Base-by-base conservation (phyloP, 2,888 invertebrate genomes). In the Xylota segnis region DNA sequence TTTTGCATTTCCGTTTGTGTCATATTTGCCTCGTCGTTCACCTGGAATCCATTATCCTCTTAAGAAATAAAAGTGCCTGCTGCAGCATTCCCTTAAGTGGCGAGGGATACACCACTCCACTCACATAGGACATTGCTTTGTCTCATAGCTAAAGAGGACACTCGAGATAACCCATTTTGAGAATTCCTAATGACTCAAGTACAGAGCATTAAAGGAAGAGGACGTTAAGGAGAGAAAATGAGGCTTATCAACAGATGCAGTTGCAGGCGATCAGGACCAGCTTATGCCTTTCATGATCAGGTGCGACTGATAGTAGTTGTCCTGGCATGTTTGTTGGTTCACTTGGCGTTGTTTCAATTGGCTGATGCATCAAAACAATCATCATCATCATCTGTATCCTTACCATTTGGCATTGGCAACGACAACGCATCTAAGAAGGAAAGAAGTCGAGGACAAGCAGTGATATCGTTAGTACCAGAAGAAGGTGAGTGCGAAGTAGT, bases 41-140 rank as follows among this genome's bases (percentile, higher is more conserved):
- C 75, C 84, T 84, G 81, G 70, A 81, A 71, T 81, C 84, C 70
- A 76, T 84, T 84, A 81, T 84, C 84, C 68, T 83, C 79, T 84
- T 50, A 29, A 52, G 74, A 16, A 32, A 75, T 52, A 71, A 75
- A 70, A 40, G 50, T 50, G 47, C 65, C 70, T 81, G 75, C 58
- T 50, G 56, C 18, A 34, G 61, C 54, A 59, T 78, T 79, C 43
- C 40, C 32, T 40, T 32, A 56, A 75, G 81, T 75, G 74, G 43
- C 14, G 43, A 4, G 27, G 63, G 32, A 59, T 56, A 72, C 12
- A 59, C 12, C 10, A 4, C n/a, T 29, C 18, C 18, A 59, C 45
- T 0, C 14, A 37, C 14, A 59, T 5, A 37, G 59, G 16, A 52
- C 68, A 14, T 29, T 32, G 27, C 54, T 12, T 54, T 83, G 76